These are phyloP conservation scores for Erpobdella octoculata DNA, from an alignment of 2,888 invertebrate genomes.

Conservation along the genomic window DNA sequence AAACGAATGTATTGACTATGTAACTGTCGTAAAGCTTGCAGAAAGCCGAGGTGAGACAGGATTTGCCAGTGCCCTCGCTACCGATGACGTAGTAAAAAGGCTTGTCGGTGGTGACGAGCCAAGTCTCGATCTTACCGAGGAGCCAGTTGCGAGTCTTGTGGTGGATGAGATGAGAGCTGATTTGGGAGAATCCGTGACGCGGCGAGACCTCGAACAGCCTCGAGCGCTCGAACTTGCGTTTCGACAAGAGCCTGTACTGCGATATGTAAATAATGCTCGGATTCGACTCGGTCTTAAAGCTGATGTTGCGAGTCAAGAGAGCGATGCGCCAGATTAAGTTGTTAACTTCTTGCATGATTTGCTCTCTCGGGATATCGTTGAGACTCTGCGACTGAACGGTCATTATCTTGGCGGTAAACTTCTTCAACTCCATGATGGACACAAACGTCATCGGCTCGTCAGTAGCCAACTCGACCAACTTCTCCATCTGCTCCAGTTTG, in stretches of 20 bases:
- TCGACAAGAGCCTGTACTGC: constrained; percentile 17
- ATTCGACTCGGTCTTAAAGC: constrained; percentile 21
- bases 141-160: constrained; percentile 22
- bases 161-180: constrained; percentile 20
- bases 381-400: constrained; percentile 2
- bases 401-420: constrained; percentile 4
- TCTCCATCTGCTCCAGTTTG: constrained; percentile 1
- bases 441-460: constrained; percentile 5
- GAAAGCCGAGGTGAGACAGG: constrained; percentile 22
- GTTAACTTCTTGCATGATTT: background rate
- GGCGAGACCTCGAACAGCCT: constrained; percentile 14
- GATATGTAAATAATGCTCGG: constrained; percentile 19
- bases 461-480: background rate
- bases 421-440: constrained; percentile 16
- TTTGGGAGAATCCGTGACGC: constrained; percentile 8
- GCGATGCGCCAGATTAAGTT: constrained; percentile 4
- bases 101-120: constrained; percentile 23
- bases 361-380: constrained; percentile 5
- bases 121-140: constrained; percentile 20
- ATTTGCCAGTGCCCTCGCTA: constrained; percentile 18
- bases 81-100: constrained; percentile 24
- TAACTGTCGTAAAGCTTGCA: constrained; percentile 25
- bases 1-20: constrained; percentile 18
- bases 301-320: constrained; percentile 4
- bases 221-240: constrained; percentile 18